Base-by-base conservation (phyloP, 2,888 invertebrate species). In the Allophyes oxyacanthae region DNA sequence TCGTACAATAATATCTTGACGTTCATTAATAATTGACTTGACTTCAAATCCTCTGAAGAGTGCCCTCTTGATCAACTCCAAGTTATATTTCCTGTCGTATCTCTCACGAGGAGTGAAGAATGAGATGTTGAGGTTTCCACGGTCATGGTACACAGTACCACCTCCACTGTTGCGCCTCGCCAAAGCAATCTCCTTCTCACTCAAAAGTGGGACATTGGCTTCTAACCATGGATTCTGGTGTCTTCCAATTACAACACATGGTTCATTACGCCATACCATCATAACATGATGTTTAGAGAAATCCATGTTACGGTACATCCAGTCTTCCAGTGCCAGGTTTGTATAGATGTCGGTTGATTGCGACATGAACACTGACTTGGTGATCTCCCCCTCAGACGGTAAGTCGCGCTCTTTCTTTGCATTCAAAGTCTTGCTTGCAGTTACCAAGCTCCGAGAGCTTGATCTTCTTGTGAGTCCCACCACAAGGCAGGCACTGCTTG, bases 201-300 rank as follows among this genome's bases (percentile, higher is more conserved):
- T 84, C 44, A 97, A 87, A 37, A 95, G 94, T 1, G 96, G 94
- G 2, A 98, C 91, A 87, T 99, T 97, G 0, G 98, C 97, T 88
- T 99, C 99, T 30, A 96, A 87, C 97, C 99, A 99, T 0, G 99
- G 98, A 90, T 99, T 99, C 89, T 99, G 99, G 89, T 99, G 98
- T 55, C 98, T 96, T 6, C 99, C 99, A 84, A 99, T 96, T 5
- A 99, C 99, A 50, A 99, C 98, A 84, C 98, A 97, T 0, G 99
- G 99, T 72, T 97, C 95, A 88, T 99, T 99, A 50, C 97, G 95
- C 98, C 99, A 99, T 54, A 99, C 92, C 89, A 99, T 95, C 84
- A 99, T 94, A 2, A 99, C 95, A 86, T 98, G 97, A 83, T 97
- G 97, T 60, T 97, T 95, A 5, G 95, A 95, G 75, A 99, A 97